These are phyloP conservation scores for Notodonta dromedarius DNA, from an alignment of 2,888 invertebrate species.

Conservation along the genomic window DNA sequence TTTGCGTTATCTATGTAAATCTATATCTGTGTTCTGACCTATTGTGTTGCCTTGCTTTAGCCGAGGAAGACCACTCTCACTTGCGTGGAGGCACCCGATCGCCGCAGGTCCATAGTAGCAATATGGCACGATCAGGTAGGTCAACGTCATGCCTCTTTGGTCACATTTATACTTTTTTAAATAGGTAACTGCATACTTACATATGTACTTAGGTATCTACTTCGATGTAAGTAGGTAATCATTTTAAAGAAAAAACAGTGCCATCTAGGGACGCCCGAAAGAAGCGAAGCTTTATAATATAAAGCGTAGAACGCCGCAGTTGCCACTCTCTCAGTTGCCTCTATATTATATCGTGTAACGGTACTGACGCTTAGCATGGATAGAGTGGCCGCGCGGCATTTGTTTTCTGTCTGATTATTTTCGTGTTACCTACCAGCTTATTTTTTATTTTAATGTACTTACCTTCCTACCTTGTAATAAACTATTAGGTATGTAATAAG, in stretches of 20 bases:
- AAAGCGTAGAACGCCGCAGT: too few relatives aligned
- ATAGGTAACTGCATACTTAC: neutral
- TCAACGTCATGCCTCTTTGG: slow-evolving; percentile 17
- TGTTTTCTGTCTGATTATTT: neutral
- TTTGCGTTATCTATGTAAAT: too few relatives aligned
- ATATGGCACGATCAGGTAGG: slow-evolving; percentile 65
- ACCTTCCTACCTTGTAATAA: slow-evolving; percentile 12
- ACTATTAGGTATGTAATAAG: neutral
- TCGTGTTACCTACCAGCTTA: too few relatives aligned
- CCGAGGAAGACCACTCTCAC: slow-evolving; percentile 89
- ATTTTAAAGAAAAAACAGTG: too few relatives aligned
- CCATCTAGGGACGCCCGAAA: too few relatives aligned
- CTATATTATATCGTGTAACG: too few relatives aligned
- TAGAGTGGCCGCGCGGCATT: neutral
- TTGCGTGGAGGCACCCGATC: slow-evolving; percentile 62
- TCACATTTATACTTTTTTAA: slow-evolving; percentile 9
- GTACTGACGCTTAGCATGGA: too few relatives aligned
- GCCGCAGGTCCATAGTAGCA: slow-evolving; percentile 55
- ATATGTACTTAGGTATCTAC: too few relatives aligned
- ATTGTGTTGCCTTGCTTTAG: slow-evolving; percentile 74
- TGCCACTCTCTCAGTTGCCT: too few relatives aligned
- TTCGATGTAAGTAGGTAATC: too few relatives aligned
- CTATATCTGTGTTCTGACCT: too few relatives aligned
- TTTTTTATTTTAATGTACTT: slow-evolving; percentile 11
- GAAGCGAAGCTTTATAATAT: too few relatives aligned